These are phyloP conservation scores for Drosophila miranda DNA, from an alignment of 1,140 invertebrate genomes.

Conservation along the genomic window DNA sequence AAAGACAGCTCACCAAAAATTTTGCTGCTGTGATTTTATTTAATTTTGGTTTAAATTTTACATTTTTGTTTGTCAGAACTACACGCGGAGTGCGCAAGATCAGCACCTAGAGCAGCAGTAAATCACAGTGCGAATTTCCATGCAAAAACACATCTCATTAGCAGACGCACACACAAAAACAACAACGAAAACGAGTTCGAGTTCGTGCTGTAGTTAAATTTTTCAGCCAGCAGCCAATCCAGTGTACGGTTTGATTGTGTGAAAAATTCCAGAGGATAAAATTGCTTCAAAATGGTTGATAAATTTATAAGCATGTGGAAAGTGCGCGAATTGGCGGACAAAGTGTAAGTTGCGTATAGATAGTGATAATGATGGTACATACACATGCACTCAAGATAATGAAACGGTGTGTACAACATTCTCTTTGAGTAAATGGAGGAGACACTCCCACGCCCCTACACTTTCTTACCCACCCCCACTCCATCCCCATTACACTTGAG, in stretches of 20 bases:
- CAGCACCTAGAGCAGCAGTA: not conserved
- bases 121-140: slow-evolving; percentile 21
- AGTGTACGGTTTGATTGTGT: slow-evolving; percentile 48
- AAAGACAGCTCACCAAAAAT: slow-evolving; percentile 72
- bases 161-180: slow-evolving; percentile 10
- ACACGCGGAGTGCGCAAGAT: slow-evolving; percentile 12
- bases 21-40: slow-evolving; percentile 68
- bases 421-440: slow-evolving; percentile 11
- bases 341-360: slow-evolving; percentile 91
- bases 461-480: slow-evolving; percentile 19
- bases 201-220: slow-evolving; percentile 38
- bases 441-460: slow-evolving; percentile 56
- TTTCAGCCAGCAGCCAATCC: slow-evolving; percentile 49
- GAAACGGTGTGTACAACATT: slow-evolving; percentile 15
- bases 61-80: slow-evolving; percentile 58
- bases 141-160: slow-evolving; percentile 15
- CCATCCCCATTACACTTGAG: not conserved
- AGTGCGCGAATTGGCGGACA: slow-evolving; percentile 95
- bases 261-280: slow-evolving; percentile 72
- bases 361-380: slow-evolving; percentile 3
- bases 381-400: not conserved
- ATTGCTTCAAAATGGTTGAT: slow-evolving; percentile 83
- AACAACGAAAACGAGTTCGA: slow-evolving; percentile 55
- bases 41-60: slow-evolving; percentile 72
- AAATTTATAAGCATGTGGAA: slow-evolving; percentile 95